Evolutionary conservation across 2,888 invertebrate genomes (phyloP), one percentile per base, ranked within the genome.

Genomic region (Polydrusus pterygomalis): DNA sequence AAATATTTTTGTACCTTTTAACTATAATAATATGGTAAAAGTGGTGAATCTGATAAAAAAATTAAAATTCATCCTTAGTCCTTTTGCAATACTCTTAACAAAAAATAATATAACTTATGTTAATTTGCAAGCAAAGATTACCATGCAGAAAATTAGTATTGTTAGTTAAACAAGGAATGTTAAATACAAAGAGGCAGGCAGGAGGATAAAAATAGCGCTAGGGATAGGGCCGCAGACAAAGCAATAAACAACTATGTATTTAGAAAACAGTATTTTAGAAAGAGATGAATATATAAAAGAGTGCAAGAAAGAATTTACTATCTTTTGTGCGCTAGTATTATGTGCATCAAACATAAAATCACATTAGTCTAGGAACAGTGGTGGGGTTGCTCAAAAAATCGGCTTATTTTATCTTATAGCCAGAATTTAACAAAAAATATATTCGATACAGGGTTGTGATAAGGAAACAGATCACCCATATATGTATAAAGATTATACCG

Each of bases 141-240:
- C 18, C 69, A 75, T 56, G 58, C 65, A 65, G 56, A 43, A 63
- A 43, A 30, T 25, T 11, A 64, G 64, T 34, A 34, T 62, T 38
- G 70, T 74, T 70, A 74, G 69, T 74, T 3, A 51, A 63, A 74
- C 74, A 43, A 7, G 54, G 54, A 62, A 30, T 34, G 17, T 40
- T 74, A 56, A 43, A 40, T 45, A 74, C 17, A 62, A 11, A 51
- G 20, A 54, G 68, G 43, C 5, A 64, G 17, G 51, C 49, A 49
- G 60, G 18, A 51, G 7, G 11, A 67, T 30, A 38, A 67, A 34
- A 38, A 17, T 38, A 45, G 49, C 51, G 51, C 18, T 34, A 67
- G 67, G 38, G 67, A 38, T 34, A 67, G 67, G 38, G 67, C 67
- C 67, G 67, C 67, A 67, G 47, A 51, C 67, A 17, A 67, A 51